A percentile compares a stretch with the other conserved stretches of the same genome.
Conservation (phyloP, 2,113 vertebrate genomes). For the Gadus macrocephalus region DNA sequence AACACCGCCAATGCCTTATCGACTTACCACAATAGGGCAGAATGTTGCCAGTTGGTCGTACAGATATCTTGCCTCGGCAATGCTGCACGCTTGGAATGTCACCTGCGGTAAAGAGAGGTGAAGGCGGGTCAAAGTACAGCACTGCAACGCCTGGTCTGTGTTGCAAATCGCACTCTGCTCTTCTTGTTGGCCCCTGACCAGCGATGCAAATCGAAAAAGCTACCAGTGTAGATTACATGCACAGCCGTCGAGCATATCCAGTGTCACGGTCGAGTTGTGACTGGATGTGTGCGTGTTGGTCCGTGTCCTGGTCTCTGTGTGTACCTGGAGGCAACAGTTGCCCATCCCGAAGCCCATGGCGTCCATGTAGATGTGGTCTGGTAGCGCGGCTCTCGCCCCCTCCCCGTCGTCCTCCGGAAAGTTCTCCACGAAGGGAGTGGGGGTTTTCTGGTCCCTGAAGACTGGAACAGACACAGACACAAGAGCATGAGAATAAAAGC, state of each 20-base stretch:
- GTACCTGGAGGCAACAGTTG: constrained; percentile 96
- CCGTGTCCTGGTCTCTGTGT: constrained; percentile 11
- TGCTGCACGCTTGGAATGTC: constrained; percentile 98
- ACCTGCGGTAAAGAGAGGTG: constrained; percentile 74
- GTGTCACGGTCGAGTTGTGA: neutral
- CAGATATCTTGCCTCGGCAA: constrained; percentile 92
- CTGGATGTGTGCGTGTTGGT: neutral
- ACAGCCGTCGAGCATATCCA: neutral
- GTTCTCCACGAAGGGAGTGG: constrained; percentile 83
- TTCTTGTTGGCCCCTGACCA: too few species aligned
- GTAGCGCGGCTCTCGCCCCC: constrained; percentile 77
- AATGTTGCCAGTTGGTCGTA: constrained; percentile 97
- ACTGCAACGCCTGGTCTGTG: constrained; percentile 47
- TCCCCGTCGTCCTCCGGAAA: constrained; percentile 89
- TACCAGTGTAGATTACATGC: neutral
- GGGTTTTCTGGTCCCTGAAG: constrained; percentile 89
- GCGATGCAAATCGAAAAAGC: neutral
- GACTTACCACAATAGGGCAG: constrained; percentile 95
- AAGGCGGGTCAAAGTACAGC: constrained; percentile 49
- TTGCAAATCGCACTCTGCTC: too few species aligned
- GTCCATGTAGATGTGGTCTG: constrained; percentile 97
- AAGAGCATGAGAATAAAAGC: neutral
- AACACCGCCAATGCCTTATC: neutral
- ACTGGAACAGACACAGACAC: constrained; percentile 64
- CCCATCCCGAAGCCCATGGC: constrained; percentile 99